These are phyloP conservation scores for Muscina levida DNA, from an alignment of 2,888 invertebrate genomes.

Conservation along the genomic window DNA sequence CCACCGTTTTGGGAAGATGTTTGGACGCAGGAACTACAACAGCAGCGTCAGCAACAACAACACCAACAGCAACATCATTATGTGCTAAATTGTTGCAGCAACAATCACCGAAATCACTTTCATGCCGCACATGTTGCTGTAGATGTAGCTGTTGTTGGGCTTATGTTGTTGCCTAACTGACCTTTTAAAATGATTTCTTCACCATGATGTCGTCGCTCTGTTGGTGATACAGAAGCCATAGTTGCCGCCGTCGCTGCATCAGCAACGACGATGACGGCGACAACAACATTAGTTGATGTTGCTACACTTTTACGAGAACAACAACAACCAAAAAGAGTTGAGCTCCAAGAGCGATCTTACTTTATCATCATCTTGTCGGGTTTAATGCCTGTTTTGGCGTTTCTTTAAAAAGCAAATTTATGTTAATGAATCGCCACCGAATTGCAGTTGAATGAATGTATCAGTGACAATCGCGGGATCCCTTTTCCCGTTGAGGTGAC, in stretches of 20 bases:
- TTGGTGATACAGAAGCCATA: constrained; percentile 27
- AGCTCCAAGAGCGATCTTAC: constrained; percentile 56
- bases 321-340: constrained; percentile 26
- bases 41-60: constrained; percentile 59
- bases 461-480: constrained; percentile 45
- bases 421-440: constrained; percentile 63
- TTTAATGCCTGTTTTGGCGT: constrained; percentile 33
- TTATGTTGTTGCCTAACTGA: constrained; percentile 49
- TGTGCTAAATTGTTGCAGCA: constrained; percentile 62
- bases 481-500: constrained; percentile 10
- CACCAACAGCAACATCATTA: constrained; percentile 43
- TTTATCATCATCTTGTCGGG: constrained; percentile 54
- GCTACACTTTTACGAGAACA: too few species aligned
- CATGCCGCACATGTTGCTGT: constrained; percentile 69
- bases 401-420: constrained; percentile 65
- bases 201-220: constrained; percentile 14
- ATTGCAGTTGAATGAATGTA: constrained; percentile 23
- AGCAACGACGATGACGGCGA: constrained; percentile 25
- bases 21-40: too few species aligned
- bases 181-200: constrained; percentile 52
- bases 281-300: constrained; percentile 27
- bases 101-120: constrained; percentile 63
- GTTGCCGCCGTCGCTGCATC: constrained; percentile 35
- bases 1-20: too few species aligned
- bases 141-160: constrained; percentile 69